Conservation (phyloP, 2,797 vertebrate species). For the Anas bahamensis region DNA sequence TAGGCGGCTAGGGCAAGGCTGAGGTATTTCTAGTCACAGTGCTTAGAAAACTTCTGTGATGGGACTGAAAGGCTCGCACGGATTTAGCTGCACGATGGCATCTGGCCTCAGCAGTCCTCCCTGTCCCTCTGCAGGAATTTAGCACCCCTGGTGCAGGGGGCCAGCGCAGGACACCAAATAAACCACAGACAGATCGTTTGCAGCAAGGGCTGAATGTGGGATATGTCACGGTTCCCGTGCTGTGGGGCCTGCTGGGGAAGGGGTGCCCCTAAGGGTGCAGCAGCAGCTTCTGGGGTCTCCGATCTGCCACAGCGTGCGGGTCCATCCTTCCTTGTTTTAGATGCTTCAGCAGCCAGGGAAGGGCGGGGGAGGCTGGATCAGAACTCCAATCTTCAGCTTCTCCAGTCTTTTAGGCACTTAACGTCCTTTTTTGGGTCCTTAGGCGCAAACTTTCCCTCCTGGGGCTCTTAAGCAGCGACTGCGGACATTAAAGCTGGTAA, state of each 20-base stretch:
- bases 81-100: neutral
- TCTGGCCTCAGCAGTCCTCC: neutral
- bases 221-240: neutral
- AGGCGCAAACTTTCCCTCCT: neutral
- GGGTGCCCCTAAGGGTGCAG: accelerated
- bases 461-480: neutral
- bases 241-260: neutral
- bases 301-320: accelerated
- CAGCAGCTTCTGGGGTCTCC: neutral
- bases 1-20: neutral
- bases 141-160: neutral
- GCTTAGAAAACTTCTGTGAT: neutral
- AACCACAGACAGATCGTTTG: neutral
- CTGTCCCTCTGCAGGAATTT: neutral
- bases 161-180: neutral
- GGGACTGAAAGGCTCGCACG: neutral
- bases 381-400: neutral
- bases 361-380: neutral
- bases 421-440: conserved; percentile 5
- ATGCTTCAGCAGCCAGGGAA: neutral
- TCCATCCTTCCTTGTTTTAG: neutral
- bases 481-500: conserved; percentile 33
- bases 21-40: conserved; percentile 22
- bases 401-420: neutral
- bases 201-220: neutral